Evolutionary conservation across 1,140 invertebrate genomes (phyloP).

Genomic region (Drosophila kurseongensis): DNA sequence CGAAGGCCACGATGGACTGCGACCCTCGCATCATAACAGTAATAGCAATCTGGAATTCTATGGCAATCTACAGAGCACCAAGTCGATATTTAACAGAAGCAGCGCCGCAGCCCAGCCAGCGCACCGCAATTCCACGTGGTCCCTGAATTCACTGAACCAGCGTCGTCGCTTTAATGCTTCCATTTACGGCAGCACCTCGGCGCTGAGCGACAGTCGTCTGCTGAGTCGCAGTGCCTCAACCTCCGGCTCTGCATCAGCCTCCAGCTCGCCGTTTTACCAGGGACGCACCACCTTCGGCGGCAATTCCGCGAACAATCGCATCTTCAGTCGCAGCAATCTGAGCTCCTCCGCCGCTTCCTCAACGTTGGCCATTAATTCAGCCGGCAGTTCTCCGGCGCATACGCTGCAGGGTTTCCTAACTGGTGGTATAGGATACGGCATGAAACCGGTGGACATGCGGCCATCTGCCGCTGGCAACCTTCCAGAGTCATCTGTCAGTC

Average conservation of each 20-base stretch:
- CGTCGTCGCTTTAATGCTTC: conserved; percentile 77
- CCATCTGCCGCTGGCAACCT: conserved; percentile 18
- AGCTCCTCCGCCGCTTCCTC: conserved; percentile 31
- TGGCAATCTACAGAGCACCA: conserved; percentile 72
- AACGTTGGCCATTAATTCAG: conserved; percentile 37
- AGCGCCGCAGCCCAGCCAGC: conserved; percentile 7
- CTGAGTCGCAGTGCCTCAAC: conserved; percentile 53
- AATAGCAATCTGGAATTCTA: conserved; percentile 73
- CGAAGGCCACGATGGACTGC: conserved; percentile 25
- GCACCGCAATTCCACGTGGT: conserved; percentile 77
- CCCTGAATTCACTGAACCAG: conserved; percentile 66
- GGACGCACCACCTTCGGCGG: conserved; percentile 93
- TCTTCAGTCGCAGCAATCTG: conserved; percentile 71
- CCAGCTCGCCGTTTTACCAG: conserved; percentile 90
- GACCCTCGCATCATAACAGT: conserved; percentile 27
- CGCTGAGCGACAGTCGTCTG: conserved; percentile 78
- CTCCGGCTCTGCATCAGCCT: conserved; percentile 8
- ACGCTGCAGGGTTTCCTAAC: not conserved
- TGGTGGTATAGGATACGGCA: conserved; percentile 21
- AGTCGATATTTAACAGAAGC: conserved; percentile 70
- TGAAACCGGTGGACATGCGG: conserved; percentile 63
- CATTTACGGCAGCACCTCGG: conserved; percentile 82
- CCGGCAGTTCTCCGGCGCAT: conserved; percentile 46
- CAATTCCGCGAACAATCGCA: conserved; percentile 87
- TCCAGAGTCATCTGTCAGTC: not conserved